Percentiles rank a stretch among this genome's conserved stretches.
These are phyloP conservation scores for Pissodes strobi DNA, from an alignment of 1,140 invertebrate species.

Conservation along the genomic window DNA sequence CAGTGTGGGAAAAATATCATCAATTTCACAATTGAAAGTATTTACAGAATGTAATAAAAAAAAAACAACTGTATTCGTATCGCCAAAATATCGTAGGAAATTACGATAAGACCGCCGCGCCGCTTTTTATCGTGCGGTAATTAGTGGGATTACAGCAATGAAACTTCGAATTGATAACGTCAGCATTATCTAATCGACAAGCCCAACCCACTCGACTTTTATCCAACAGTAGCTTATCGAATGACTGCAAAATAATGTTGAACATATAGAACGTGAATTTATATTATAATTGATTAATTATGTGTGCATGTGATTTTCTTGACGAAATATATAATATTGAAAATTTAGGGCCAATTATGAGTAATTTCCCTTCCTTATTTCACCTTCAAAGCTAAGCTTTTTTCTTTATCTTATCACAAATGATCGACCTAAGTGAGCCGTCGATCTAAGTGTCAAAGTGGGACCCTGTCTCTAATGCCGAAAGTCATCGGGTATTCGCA, in stretches of 20 bases:
- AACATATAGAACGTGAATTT: no score
- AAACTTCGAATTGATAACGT: conserved; percentile 5
- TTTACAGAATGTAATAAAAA: no score
- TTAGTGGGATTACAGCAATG: conserved; percentile 7
- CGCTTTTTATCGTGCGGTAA: neutral
- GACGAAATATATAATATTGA: no score
- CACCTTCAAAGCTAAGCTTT: no score
- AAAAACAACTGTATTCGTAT: no score
- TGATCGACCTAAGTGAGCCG: conserved; percentile 3
- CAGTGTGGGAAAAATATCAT: no score
- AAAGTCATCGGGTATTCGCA: conserved; percentile 22
- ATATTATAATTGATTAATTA: no score
- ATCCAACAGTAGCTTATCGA: neutral
- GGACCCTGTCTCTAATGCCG: conserved; percentile 6
- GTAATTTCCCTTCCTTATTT: no score
- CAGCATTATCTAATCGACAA: neutral
- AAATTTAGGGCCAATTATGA: no score
- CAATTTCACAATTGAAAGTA: no score
- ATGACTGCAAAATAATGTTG: neutral
- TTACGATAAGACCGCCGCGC: conserved; percentile 1
- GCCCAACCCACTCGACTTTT: neutral
- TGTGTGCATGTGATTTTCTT: no score
- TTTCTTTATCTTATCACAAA: no score
- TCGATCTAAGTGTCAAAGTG: conserved; percentile 16
- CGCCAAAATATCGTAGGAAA: conserved; percentile 1